Base-by-base conservation (phyloP, 2,113 vertebrate genomes). In the Platysteira castanea region DNA sequence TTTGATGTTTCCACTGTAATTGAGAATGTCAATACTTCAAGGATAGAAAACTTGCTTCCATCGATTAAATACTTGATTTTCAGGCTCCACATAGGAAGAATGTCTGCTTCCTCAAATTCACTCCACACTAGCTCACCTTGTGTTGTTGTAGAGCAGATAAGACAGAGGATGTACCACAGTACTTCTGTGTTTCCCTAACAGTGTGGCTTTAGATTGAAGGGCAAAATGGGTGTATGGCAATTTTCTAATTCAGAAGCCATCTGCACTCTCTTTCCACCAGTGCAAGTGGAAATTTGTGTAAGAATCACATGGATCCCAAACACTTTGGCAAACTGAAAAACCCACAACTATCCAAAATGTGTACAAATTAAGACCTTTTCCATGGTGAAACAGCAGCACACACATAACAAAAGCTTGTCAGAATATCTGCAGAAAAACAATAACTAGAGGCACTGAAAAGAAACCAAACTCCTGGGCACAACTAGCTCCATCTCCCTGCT, bases 1-100 rank as follows among this genome's bases (percentile, higher is more conserved):
- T 94, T 92, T 95, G 95, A 97, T 97, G 90, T 90, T 96, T 69
- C 69, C 90, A 91, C 78, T 95, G 89, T 95, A 93, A 83, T 80
- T 93, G 81, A 96, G 83, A 97, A 95, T 93, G 89, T 97, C 86
- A 96, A 65, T 96, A 95, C 47, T 97, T 89, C n/a, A 70, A 95
- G 86, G 70, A 57, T 42, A 78, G 52, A 96, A 97, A 97, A 95
- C 84, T 77, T 88, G 73, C 87, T 96, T 89, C 75, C 23, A 89
- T 60, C 3, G 13, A 84, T 96, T 95, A 95, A 93, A 79, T 92
- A 91, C 42, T 94, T 95, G 73, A 81, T 95, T 89, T 93, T 68
- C 84, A 97, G 87, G 65, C 68, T 93, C 44, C 65, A 60, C 10
- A 6, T 71, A 52, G 14, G 83, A 71, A 68, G 49, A 96, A 75